Conservation (phyloP, 2,113 vertebrate species). For the Nerophis ophidion region DNA sequence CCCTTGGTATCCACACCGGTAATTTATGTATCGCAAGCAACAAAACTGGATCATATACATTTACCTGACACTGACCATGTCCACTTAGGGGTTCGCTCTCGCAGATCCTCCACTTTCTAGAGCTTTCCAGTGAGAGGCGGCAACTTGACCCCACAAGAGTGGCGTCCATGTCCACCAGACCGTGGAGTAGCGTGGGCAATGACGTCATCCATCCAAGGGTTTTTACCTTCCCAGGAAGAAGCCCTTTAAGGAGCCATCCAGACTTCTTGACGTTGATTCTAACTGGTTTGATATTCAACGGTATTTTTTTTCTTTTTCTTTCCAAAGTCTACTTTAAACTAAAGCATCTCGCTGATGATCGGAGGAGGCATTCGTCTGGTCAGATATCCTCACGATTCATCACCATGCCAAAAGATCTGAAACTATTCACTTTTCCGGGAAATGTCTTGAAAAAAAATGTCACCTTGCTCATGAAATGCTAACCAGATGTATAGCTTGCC, state of each 20-base stretch:
- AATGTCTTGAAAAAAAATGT: constrained; percentile 35
- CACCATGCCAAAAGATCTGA: constrained; percentile 23
- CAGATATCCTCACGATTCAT: constrained; percentile 18
- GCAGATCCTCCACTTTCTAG: constrained; percentile 25
- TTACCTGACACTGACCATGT: too few relatives aligned
- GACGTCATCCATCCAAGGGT: constrained; percentile 29
- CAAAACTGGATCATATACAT: too few relatives aligned
- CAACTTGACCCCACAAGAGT: constrained; percentile 41
- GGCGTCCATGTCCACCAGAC: constrained; percentile 1
- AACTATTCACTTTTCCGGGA: constrained; percentile 50
- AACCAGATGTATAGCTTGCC: constrained; percentile 62
- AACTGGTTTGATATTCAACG: not conserved
- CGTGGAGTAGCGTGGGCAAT: constrained; percentile 12
- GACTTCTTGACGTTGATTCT: constrained; percentile 3
- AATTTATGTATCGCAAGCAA: too few relatives aligned
- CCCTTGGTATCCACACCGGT: too few relatives aligned
- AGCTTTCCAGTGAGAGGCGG: constrained; percentile 24
- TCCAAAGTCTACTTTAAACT: not conserved
- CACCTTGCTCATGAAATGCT: constrained; percentile 49
- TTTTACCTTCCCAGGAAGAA: constrained; percentile 29
- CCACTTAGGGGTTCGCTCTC: constrained; percentile 18
- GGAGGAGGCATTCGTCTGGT: constrained; percentile 5
- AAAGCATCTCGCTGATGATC: not conserved
- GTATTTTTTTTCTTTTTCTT: too few relatives aligned
- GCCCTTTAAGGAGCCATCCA: constrained; percentile 5